phyloP scores from a whole-genome alignment of 2,797 vertebrate genomes.

The Morelia viridis region DNA sequence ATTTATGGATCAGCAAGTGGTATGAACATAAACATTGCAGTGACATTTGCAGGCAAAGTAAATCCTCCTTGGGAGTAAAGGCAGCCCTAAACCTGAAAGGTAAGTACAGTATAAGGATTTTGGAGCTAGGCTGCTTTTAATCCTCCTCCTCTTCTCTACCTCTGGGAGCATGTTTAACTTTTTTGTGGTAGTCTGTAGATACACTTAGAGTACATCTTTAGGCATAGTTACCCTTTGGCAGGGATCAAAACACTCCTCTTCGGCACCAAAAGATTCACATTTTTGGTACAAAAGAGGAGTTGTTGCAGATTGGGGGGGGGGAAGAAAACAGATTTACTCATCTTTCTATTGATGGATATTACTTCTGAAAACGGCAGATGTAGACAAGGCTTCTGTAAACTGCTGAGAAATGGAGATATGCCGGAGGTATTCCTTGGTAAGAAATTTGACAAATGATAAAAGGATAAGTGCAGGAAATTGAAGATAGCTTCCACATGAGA shows the following conservation, averaged over 20 bases:
- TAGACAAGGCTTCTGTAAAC: not conserved
- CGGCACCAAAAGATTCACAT: not conserved
- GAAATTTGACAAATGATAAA: not conserved
- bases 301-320: not conserved
- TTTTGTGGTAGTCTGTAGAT: not conserved
- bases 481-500: not conserved
- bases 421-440: not conserved
- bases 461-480: not conserved
- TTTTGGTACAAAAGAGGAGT: not conserved
- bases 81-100: not conserved
- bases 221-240: not conserved
- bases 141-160: not conserved
- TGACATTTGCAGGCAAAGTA: not conserved
- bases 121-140: not conserved
- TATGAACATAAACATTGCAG: not conserved
- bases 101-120: not conserved
- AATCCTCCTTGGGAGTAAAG: not conserved
- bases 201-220: not conserved
- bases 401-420: not conserved
- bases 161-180: not conserved
- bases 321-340: not conserved
- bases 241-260: not conserved
- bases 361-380: not conserved
- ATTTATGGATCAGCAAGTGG: not conserved
- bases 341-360: not conserved